phyloP scores from a whole-genome alignment of 2,797 vertebrate species.

The Sebastes oblongus region DNA sequence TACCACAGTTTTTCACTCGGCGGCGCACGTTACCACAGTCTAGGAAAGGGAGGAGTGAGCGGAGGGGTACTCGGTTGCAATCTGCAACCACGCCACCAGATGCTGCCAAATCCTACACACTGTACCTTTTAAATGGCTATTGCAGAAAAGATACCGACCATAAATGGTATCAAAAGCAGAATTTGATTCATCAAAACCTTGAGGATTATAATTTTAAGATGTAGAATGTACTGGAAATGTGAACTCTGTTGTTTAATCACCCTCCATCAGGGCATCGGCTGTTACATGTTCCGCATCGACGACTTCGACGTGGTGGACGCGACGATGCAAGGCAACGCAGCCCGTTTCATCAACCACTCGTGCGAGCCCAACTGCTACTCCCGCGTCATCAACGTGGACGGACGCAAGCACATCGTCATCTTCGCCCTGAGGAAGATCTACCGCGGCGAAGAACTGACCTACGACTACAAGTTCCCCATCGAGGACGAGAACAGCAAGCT shows the following conservation, averaged over 20 bases:
- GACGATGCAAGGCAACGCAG: conserved; percentile 92
- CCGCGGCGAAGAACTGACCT: conserved; percentile 93
- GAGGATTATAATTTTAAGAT: not conserved
- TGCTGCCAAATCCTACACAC: too few species aligned
- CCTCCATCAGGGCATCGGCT: conserved; percentile 87
- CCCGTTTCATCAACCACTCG: conserved; percentile 95
- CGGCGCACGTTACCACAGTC: too few species aligned
- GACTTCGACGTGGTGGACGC: conserved; percentile 95
- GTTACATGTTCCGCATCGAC: conserved; percentile 96
- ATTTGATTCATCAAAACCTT: not conserved
- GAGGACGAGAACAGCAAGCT: conserved; percentile 94
- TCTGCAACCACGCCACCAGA: too few species aligned
- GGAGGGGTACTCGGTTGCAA: too few species aligned
- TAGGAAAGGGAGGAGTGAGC: too few species aligned
- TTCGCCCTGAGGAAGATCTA: conserved; percentile 93
- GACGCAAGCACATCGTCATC: conserved; percentile 95
- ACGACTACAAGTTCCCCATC: conserved; percentile 97
- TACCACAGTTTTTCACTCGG: too few species aligned
- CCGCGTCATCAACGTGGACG: conserved; percentile 92
- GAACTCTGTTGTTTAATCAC: not conserved
- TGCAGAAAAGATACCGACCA: not conserved
- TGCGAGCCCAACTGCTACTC: conserved; percentile 97
- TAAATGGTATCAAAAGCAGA: not conserved
- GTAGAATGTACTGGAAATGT: not conserved
- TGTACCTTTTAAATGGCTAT: not conserved